Base-by-base conservation (phyloP, 1,140 invertebrate genomes). In the Carposina sasakii region DNA sequence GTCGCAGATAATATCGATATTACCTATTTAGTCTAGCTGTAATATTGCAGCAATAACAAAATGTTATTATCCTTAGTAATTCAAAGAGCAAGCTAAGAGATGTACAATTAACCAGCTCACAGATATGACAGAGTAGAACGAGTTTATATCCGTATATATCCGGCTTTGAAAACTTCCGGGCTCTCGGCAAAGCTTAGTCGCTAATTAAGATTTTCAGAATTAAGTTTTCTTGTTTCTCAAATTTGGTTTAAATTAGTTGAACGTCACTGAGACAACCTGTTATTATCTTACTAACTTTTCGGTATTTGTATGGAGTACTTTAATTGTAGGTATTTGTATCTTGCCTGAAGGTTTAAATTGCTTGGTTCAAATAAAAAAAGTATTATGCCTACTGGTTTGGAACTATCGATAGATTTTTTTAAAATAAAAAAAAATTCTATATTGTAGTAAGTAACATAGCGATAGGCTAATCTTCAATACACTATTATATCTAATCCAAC, bases 211-310 rank as follows among this genome's bases (percentile, higher is more conserved):
- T 66, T 56, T 37, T 45, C 37, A 58, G 60, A 55, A 52, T 58
- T 43, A 60, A 67, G 58, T 67, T 67, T 66, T 62, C 62, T 63
- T 71, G 69, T 68, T 74, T 64, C 59, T 63, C 62, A 57, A 60
- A 48, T 63, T 45, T 51, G 56, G 58, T 69, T 60, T 62, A 54
- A 46, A 50, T 60, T 54, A 67, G 16, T n/a, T n/a, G n/a, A 41
- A 23, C 41, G 45, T 54, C 49, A 47, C 40, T 9, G 13, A 6
- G 19, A 37, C 34, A 37, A 37, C 34, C 20, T 37, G 34, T 4
- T 4, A 20, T 4, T 37, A 19, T 37, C 31, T 8, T 13, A 13
- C 8, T 3, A 13, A 5, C 3, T 4, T 10, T 33, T 8, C 31
- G 9, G 13, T n/a, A n/a, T n/a, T n/a, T n/a, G n/a, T n/a, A n/a